These are phyloP conservation scores for Ficedula albicollis DNA, from an alignment of 2,797 vertebrate species.

Conservation along the genomic window DNA sequence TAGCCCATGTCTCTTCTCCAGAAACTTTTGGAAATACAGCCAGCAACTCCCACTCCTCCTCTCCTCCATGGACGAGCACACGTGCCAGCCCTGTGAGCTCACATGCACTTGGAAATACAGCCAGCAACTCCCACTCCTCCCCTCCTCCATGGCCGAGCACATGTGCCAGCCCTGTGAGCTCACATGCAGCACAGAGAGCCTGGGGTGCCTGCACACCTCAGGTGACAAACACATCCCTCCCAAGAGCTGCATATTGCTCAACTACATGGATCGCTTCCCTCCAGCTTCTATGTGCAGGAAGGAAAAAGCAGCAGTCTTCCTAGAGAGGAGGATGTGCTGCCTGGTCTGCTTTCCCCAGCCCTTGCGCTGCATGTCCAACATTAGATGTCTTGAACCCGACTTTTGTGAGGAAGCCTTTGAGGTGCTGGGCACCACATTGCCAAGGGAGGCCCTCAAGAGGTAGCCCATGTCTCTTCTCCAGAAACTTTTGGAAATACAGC, in stretches of 20 bases:
- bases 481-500: not conserved
- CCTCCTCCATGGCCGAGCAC: too few relatives aligned
- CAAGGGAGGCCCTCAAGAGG: not conserved
- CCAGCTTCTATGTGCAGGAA: rapidly evolving
- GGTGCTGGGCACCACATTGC: not conserved
- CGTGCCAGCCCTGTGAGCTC: rapidly evolving
- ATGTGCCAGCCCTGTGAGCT: too few relatives aligned
- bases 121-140: too few relatives aligned
- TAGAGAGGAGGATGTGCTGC: not conserved
- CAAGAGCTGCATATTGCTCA: rapidly evolving
- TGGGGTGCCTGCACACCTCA: rapidly evolving
- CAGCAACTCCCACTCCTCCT: not conserved
- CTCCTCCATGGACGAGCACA: rapidly evolving
- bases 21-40: not conserved
- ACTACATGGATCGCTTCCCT: not conserved
- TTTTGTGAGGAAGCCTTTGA: not conserved
- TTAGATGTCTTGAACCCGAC: not conserved
- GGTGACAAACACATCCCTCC: not conserved
- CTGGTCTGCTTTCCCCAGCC: not conserved
- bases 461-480: rapidly evolving
- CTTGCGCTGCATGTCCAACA: rapidly evolving
- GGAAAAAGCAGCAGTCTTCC: not conserved
- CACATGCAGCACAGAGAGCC: not conserved
- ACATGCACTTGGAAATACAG: too few relatives aligned
- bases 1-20: rapidly evolving